Percentiles rank a stretch among this genome's conserved stretches.
These are phyloP conservation scores for Pterocles burchelli DNA, from an alignment of 2,113 vertebrate species.

Conservation along the genomic window DNA sequence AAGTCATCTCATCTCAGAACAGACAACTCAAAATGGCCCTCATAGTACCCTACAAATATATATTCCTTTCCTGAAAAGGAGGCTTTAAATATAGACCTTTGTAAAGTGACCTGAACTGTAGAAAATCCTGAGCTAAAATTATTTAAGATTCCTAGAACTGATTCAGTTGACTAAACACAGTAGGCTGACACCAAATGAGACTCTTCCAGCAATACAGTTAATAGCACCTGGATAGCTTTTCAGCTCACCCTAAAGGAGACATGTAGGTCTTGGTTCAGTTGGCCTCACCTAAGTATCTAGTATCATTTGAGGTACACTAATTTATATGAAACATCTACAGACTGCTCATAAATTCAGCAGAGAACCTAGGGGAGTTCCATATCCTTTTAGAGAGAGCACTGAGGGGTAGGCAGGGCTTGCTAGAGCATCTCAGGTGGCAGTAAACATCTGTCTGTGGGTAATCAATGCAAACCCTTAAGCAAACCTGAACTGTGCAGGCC, in stretches of 20 bases:
- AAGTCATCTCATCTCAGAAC: background rate
- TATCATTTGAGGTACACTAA: background rate
- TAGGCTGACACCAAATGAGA: background rate
- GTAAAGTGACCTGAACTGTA: background rate
- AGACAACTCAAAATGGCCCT: background rate
- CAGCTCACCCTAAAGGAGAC: background rate
- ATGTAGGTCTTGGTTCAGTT: background rate
- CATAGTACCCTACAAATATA: background rate
- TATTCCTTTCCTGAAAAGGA: background rate
- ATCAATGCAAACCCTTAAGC: background rate
- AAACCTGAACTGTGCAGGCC: background rate
- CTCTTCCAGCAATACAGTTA: background rate
- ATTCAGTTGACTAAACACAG: background rate
- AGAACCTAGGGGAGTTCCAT: background rate
- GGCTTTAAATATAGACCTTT: background rate
- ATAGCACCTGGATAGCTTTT: background rate
- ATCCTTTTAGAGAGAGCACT: background rate
- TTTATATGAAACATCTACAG: background rate
- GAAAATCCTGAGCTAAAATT: background rate
- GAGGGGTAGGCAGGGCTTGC: background rate
- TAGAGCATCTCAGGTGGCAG: background rate
- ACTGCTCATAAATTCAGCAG: background rate
- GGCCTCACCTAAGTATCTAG: background rate
- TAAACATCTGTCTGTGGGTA: background rate
- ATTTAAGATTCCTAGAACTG: background rate